Evolutionary conservation across 2,797 vertebrate genomes (phyloP), one percentile per base, ranked within the genome.

Genomic region (Todus mexicanus): DNA sequence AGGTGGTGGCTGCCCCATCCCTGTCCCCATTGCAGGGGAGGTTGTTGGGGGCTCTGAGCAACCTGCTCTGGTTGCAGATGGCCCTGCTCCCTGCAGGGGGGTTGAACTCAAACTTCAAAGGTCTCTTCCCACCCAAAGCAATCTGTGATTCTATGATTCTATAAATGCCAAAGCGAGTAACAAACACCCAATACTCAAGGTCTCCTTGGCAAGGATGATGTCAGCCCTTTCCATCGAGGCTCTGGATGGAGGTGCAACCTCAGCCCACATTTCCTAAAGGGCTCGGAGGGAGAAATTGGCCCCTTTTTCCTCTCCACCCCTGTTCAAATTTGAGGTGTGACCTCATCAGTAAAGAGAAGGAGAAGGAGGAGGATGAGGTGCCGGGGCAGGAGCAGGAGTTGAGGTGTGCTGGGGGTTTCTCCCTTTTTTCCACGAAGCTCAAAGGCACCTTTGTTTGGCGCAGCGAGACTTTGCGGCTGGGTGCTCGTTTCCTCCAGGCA

Each of bases 381-480:
- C 45, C 1, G 0, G 51, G 56, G 40, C 26, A 70, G 86, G 64
- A 48, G 63, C 63, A 47, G 64, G 35, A 15, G 33, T 7, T 72
- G 78, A 43, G 33, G 53, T 66, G 76, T 50, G 63, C 85, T 82
- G 63, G 38, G 72, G 15, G 38, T 64, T 93, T 91, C 38, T 91
- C 43, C 42, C 29, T 68, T 70, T 70, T 80, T 61, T 35, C 56
- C 1, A 0, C 14, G 4, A 0, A 2, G 59, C 92, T 95, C 80
- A 94, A 94, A 96, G 74, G 35, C 87, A 91, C 71, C 59, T 92
- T 94, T 92, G 93, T 92, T 84, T 37, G 35, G 56, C 19, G 6
- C 61, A 21, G 68, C 3, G 35, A 72, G 85, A 65, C 43, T 54
- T 38, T 76, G 25, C 10, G 23, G 72, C 81, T 63, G 86, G 74